Percentiles rank a stretch among this genome's conserved stretches.
These are phyloP conservation scores for Telmatochromis sp. DNA, from an alignment of 2,113 vertebrate species.

Conservation along the genomic window DNA sequence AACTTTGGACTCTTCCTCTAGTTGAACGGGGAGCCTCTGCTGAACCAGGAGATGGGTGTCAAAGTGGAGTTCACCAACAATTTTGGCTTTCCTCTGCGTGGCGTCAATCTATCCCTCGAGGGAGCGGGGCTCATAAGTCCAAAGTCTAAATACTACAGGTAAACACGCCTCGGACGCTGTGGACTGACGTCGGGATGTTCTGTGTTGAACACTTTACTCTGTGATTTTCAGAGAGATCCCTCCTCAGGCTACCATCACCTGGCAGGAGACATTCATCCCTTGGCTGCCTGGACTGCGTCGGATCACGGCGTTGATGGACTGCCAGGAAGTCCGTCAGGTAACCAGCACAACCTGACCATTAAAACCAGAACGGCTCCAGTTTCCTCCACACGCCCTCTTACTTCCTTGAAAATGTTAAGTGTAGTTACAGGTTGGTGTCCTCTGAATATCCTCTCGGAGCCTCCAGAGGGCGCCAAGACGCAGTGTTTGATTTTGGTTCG, in stretches of 20 bases:
- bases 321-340: slow-evolving; percentile 54
- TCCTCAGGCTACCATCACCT: slow-evolving; percentile 46
- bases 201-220: neutral
- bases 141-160: slow-evolving; percentile 65
- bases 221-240: slow-evolving; percentile 1
- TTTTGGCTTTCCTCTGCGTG: slow-evolving; percentile 57
- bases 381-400: fast-evolving
- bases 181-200: no score
- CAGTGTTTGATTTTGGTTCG: neutral
- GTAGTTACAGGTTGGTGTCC: neutral
- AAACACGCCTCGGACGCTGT: neutral
- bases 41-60: slow-evolving; percentile 49
- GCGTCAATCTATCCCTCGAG: slow-evolving; percentile 70
- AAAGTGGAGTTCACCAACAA: slow-evolving; percentile 80
- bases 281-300: slow-evolving; percentile 52
- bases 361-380: neutral
- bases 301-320: slow-evolving; percentile 75
- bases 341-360: neutral
- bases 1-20: neutral
- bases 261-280: slow-evolving; percentile 71
- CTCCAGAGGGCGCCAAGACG: neutral
- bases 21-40: neutral
- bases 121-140: slow-evolving; percentile 56
- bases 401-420: neutral
- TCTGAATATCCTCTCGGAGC: neutral